phyloP scores from a whole-genome alignment of 1,140 invertebrate genomes.

The Paracyclopina nana region DNA sequence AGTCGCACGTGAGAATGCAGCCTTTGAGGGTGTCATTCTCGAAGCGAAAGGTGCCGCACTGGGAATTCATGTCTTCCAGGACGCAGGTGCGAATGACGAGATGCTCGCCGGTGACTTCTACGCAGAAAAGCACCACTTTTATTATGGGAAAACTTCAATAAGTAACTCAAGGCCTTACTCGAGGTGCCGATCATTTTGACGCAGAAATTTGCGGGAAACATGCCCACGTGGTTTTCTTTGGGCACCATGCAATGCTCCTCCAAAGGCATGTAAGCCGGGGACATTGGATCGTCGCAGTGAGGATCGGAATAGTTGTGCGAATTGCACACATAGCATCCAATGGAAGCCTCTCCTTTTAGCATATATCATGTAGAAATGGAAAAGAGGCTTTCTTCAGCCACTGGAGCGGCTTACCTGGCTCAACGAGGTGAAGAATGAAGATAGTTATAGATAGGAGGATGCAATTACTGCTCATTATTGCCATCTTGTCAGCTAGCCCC shows the following conservation, averaged over 20 bases:
- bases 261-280: slow-evolving; percentile 30
- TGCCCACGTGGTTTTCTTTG: slow-evolving; percentile 33
- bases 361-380: no score
- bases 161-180: slow-evolving; percentile 25
- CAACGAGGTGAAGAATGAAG: no score
- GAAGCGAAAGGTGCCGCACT: slow-evolving; percentile 32
- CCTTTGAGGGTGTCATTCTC: slow-evolving; percentile 30
- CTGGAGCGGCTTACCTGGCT: no score
- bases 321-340: slow-evolving; percentile 38
- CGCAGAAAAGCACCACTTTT: background rate
- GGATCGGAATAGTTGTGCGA: slow-evolving; percentile 34
- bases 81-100: slow-evolving; percentile 34
- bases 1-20: slow-evolving; percentile 36
- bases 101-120: slow-evolving; percentile 21
- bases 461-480: no score
- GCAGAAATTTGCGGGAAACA: slow-evolving; percentile 39
- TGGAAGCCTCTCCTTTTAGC: no score
- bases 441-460: no score
- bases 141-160: no score
- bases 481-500: no score
- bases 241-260: slow-evolving; percentile 34
- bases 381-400: no score
- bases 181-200: slow-evolving; percentile 34
- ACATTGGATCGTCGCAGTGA: slow-evolving; percentile 38
- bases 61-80: slow-evolving; percentile 35